These are phyloP conservation scores for Dendroctonus valens DNA, from an alignment of 1,140 invertebrate species.

Conservation along the genomic window DNA sequence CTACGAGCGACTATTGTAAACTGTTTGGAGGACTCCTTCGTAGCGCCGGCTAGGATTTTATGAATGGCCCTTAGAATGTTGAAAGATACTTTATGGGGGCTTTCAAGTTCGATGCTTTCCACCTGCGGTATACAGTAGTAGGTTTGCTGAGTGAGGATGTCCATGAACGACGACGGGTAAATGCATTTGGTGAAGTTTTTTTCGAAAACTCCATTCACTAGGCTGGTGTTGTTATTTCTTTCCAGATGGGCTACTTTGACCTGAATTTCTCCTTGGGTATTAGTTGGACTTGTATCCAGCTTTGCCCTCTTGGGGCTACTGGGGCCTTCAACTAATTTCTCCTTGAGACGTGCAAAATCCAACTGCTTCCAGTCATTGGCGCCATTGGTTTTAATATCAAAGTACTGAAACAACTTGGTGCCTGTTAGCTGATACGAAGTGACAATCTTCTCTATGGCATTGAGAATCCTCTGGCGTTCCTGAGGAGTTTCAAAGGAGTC, in stretches of 20 bases:
- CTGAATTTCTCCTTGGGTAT: neutral
- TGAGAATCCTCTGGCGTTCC: slow-evolving; percentile 53
- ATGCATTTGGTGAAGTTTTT: slow-evolving; percentile 57
- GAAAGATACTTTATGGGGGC: slow-evolving; percentile 61
- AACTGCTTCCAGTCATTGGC: slow-evolving; percentile 27
- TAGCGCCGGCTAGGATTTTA: slow-evolving; percentile 52
- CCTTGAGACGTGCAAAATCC: slow-evolving; percentile 21
- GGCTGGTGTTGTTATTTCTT: slow-evolving; percentile 16
- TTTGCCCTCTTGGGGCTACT: slow-evolving; percentile 3
- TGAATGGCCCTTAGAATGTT: slow-evolving; percentile 67
- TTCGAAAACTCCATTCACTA: slow-evolving; percentile 66
- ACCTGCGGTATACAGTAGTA: slow-evolving; percentile 71
- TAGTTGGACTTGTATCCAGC: neutral
- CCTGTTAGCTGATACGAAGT: slow-evolving; percentile 60
- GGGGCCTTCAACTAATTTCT: neutral
- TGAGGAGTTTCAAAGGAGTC: slow-evolving; percentile 56
- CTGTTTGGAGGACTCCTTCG: slow-evolving; percentile 38
- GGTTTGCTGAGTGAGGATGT: slow-evolving; percentile 62
- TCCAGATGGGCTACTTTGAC: slow-evolving; percentile 35
- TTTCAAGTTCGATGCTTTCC: slow-evolving; percentile 62
- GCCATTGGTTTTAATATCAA: slow-evolving; percentile 46
- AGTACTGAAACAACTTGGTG: slow-evolving; percentile 58
- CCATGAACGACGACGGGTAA: slow-evolving; percentile 65
- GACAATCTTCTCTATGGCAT: slow-evolving; percentile 62
- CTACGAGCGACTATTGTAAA: slow-evolving; percentile 50